Conservation (phyloP, 2,888 invertebrate species). For the Oscheius sp. region DNA sequence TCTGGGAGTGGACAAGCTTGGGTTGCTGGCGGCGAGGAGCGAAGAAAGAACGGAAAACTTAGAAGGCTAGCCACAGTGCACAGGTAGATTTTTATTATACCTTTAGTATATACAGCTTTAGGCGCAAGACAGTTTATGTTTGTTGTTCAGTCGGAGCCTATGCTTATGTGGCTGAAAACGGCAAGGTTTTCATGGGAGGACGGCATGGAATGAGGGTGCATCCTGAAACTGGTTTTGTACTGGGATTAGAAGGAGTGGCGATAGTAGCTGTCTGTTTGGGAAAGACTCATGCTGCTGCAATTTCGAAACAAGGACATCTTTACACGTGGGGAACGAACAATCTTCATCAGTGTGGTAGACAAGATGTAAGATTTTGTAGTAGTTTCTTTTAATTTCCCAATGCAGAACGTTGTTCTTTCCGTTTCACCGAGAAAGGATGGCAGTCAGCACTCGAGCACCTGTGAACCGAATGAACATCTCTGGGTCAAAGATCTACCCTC, state of each 20-base stretch:
- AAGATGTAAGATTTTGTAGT: constrained; percentile 29
- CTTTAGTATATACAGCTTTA: constrained; percentile 12
- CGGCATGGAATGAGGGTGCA: constrained; percentile 77
- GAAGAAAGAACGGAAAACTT: constrained; percentile 49
- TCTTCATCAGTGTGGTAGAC: constrained; percentile 90
- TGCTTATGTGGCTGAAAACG: constrained; percentile 89
- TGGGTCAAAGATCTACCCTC: constrained; percentile 86
- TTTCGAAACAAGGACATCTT: constrained; percentile 88
- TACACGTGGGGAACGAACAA: constrained; percentile 97
- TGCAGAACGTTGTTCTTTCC: constrained; percentile 24
- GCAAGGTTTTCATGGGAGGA: constrained; percentile 84
- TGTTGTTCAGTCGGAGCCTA: constrained; percentile 95
- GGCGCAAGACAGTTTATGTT: constrained; percentile 76
- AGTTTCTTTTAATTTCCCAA: background rate
- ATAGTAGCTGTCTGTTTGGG: constrained; percentile 84
- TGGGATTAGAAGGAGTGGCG: constrained; percentile 45
- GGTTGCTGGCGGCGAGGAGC: constrained; percentile 63
- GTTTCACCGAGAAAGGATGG: constrained; percentile 45
- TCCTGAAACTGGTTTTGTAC: constrained; percentile 49
- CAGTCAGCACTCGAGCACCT: constrained; percentile 32
- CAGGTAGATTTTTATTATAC: constrained; percentile 26
- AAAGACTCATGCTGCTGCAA: constrained; percentile 92
- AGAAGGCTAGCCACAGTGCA: constrained; percentile 45
- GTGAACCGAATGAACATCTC: constrained; percentile 50
- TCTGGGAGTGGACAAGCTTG: constrained; percentile 69